Conservation (phyloP, 2,113 vertebrate genomes). For the Tichodroma muraria region DNA sequence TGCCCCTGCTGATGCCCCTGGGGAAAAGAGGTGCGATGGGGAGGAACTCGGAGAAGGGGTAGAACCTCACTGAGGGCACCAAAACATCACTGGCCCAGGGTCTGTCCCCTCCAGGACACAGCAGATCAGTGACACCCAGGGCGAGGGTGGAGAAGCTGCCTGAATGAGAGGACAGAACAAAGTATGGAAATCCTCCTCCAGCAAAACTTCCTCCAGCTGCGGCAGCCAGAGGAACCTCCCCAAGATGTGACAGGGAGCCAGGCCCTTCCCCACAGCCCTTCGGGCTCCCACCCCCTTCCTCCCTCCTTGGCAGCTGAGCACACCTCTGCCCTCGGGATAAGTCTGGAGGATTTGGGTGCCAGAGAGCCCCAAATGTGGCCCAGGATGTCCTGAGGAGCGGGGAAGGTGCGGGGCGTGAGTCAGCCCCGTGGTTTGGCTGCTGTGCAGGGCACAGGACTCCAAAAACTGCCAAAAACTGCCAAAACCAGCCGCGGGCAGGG, state of each 20-base stretch:
- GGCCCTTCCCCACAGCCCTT: neutral
- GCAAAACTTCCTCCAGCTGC: neutral
- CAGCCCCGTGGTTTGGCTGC: neutral
- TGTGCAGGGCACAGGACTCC: neutral
- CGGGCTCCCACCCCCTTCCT: neutral
- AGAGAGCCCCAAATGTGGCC: neutral
- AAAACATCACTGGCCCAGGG: fast-evolving
- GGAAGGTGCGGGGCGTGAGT: neutral
- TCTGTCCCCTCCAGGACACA: neutral
- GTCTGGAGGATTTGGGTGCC: neutral
- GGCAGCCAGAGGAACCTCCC: neutral
- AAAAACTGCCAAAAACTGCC: neutral
- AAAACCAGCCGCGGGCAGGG: neutral
- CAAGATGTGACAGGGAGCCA: neutral
- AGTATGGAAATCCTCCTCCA: neutral
- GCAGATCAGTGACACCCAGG: neutral
- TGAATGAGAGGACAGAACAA: neutral
- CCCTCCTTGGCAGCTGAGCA: neutral
- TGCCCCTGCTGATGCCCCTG: neutral
- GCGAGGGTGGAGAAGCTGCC: neutral
- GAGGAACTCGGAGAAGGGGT: neutral
- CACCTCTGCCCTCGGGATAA: neutral
- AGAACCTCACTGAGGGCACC: neutral
- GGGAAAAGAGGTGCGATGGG: neutral
- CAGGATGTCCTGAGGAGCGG: neutral